phyloP scores from a whole-genome alignment of 1,140 invertebrate species.

The Amphibalanus amphitrite region DNA sequence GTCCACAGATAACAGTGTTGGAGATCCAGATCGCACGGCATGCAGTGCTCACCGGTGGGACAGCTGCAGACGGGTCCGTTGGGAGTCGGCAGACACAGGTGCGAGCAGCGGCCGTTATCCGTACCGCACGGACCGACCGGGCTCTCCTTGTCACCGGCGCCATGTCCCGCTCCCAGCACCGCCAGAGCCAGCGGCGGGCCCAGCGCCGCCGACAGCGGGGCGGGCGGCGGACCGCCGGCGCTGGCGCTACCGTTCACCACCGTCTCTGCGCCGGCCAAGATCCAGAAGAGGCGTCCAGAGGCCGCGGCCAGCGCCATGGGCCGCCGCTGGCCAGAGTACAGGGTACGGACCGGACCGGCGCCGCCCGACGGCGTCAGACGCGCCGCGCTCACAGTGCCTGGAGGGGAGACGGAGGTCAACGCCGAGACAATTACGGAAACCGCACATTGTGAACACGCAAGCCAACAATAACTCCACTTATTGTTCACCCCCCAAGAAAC shows the following conservation, averaged over 20 bases:
- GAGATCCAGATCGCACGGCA: no score
- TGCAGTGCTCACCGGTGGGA: slow-evolving; percentile 43
- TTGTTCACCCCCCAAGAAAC: no score
- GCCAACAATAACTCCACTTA: no score
- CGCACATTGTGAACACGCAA: no score
- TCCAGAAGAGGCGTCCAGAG: slow-evolving; percentile 74
- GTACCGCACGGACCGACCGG: slow-evolving; percentile 46
- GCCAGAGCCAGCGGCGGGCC: not conserved
- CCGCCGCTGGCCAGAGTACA: slow-evolving; percentile 54
- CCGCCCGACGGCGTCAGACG: slow-evolving; percentile 21
- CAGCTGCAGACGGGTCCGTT: slow-evolving; percentile 56
- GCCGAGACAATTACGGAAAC: no score
- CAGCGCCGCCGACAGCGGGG: not conserved
- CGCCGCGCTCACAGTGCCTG: slow-evolving; percentile 51
- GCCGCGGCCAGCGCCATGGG: slow-evolving; percentile 65
- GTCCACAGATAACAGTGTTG: no score
- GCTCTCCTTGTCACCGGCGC: slow-evolving; percentile 21
- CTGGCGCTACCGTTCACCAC: not conserved
- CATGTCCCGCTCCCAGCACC: not conserved
- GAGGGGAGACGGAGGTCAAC: slow-evolving; percentile 23
- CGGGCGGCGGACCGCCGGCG: slow-evolving; percentile 4
- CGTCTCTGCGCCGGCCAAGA: slow-evolving; percentile 90
- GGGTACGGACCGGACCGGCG: slow-evolving; percentile 58
- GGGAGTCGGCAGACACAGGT: slow-evolving; percentile 69
- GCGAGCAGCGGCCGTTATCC: slow-evolving; percentile 62